These are phyloP conservation scores for Omphaloscelis lunosa DNA, from an alignment of 2,888 invertebrate genomes.

Conservation along the genomic window DNA sequence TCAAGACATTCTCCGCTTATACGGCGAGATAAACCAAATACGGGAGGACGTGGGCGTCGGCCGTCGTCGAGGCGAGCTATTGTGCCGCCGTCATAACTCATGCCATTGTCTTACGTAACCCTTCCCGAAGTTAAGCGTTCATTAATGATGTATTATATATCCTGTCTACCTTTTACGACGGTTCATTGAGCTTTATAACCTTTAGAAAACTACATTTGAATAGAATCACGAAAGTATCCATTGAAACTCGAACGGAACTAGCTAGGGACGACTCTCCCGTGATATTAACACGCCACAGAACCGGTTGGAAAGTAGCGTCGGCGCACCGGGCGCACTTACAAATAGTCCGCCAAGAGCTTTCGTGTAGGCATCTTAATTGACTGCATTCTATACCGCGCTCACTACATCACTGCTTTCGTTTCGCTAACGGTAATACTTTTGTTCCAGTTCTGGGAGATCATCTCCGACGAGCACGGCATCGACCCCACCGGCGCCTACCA, in stretches of 20 bases:
- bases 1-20: constrained; percentile 85
- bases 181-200: constrained; percentile 83
- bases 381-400: constrained; percentile 71
- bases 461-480: constrained; percentile 98
- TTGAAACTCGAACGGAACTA: constrained; percentile 69
- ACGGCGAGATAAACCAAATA: constrained; percentile 85
- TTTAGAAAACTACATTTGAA: constrained; percentile 67
- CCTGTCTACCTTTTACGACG: constrained; percentile 82
- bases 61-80: constrained; percentile 79
- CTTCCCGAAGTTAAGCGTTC: constrained; percentile 73
- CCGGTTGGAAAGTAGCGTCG: constrained; percentile 84
- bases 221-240: constrained; percentile 63
- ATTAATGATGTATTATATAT: constrained; percentile 84
- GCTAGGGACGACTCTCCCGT: constrained; percentile 70
- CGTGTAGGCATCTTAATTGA: constrained; percentile 83
- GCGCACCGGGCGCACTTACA: constrained; percentile 69
- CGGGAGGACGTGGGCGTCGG: constrained; percentile 83
- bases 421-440: constrained; percentile 93
- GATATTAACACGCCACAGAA: constrained; percentile 73
- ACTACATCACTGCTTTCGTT: constrained; percentile 65
- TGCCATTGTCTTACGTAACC: constrained; percentile 86
- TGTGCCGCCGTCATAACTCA: constrained; percentile 77
- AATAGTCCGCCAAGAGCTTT: constrained; percentile 77
- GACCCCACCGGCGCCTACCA: constrained; percentile 97
- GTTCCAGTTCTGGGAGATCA: constrained; percentile 96